These are phyloP conservation scores for Porites divaricata DNA, from an alignment of 92 coral and sea anemone species.

Conservation along the genomic window DNA sequence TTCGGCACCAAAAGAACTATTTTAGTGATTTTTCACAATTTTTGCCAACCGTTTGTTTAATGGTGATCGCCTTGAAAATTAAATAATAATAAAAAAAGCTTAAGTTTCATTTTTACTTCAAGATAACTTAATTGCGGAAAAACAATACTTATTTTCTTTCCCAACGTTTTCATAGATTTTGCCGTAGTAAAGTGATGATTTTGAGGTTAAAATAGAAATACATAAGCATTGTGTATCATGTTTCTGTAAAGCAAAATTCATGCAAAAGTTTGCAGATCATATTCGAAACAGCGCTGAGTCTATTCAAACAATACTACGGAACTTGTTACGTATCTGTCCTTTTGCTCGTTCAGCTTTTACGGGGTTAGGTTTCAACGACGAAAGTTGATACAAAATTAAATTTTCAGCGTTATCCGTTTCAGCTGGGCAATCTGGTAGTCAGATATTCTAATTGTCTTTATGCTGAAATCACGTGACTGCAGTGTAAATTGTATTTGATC, in stretches of 20 bases:
- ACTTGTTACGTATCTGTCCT: constrained; percentile 10
- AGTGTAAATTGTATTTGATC: background rate
- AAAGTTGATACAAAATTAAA: constrained; percentile 12
- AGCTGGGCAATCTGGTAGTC: constrained; percentile 66
- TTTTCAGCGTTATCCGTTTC: constrained; percentile 32
- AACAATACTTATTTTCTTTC: too few relatives aligned
- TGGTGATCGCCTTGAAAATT: background rate
- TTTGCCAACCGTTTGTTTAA: background rate
- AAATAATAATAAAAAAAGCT: too few relatives aligned
- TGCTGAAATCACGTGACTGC: constrained; percentile 31
- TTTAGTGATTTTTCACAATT: background rate
- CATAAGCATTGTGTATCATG: background rate
- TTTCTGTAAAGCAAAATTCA: background rate
- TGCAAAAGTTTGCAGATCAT: constrained; percentile 10
- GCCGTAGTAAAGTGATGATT: too few relatives aligned
- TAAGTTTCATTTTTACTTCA: too few relatives aligned
- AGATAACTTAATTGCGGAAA: too few relatives aligned
- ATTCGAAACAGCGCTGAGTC: background rate
- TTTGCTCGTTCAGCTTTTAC: constrained; percentile 10
- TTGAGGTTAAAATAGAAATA: too few relatives aligned
- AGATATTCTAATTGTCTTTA: constrained; percentile 43
- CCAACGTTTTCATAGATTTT: too few relatives aligned
- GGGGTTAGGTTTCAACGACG: constrained; percentile 31
- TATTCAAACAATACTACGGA: constrained; percentile 1
- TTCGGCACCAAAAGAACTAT: background rate